These are phyloP conservation scores for Heliocidaris erythrogramma DNA, from an alignment of 35 echinoderm and acorn worm species.

Conservation along the genomic window DNA sequence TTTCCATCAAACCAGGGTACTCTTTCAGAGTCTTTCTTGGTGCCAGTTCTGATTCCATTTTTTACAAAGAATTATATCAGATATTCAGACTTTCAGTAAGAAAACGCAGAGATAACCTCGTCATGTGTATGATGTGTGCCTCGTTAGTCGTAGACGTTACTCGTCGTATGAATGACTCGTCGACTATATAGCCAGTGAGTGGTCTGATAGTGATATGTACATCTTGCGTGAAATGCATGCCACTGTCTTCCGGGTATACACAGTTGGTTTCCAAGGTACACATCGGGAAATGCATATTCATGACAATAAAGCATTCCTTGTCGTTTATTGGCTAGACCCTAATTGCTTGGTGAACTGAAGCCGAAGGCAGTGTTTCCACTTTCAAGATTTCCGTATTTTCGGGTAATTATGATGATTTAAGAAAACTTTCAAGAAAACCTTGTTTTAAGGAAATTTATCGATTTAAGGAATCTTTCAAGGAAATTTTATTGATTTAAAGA, in stretches of 20 bases:
- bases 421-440: too few relatives aligned
- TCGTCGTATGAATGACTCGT: too few relatives aligned
- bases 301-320: not conserved
- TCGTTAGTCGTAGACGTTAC: too few relatives aligned
- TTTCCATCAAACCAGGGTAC: constrained; percentile 93
- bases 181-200: too few relatives aligned
- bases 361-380: too few relatives aligned
- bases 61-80: not conserved
- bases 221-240: not conserved
- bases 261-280: constrained; percentile 4
- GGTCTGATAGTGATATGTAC: too few relatives aligned
- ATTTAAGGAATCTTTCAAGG: too few relatives aligned
- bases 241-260: constrained; percentile 10
- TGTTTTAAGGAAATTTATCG: too few relatives aligned
- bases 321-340: not conserved
- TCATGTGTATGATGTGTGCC: too few relatives aligned
- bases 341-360: not conserved
- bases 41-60: constrained; percentile 12
- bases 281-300: not conserved
- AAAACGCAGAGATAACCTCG: not conserved
- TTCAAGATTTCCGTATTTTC: too few relatives aligned
- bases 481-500: too few relatives aligned
- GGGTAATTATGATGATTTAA: too few relatives aligned
- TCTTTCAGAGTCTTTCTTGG: constrained; percentile 48
- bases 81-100: not conserved